Conservation (phyloP, 2,888 invertebrate species). For the Caenorhabditis plicata region DNA sequence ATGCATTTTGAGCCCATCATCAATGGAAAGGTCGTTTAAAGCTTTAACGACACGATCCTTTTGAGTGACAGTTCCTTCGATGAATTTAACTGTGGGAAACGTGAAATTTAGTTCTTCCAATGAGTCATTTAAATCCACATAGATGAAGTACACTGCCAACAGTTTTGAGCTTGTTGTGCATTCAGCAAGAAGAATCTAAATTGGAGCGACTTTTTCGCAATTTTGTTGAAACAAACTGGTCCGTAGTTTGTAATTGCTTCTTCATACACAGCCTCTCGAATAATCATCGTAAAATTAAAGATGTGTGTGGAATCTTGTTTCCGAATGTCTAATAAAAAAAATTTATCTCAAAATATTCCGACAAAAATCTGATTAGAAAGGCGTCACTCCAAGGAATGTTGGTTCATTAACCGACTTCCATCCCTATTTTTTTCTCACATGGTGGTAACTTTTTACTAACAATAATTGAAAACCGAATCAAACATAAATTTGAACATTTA, state of each 20-base stretch:
- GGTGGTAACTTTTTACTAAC: too few relatives aligned
- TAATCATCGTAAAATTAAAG: slow-evolving; percentile 5
- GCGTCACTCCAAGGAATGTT: too few relatives aligned
- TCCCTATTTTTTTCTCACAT: too few relatives aligned
- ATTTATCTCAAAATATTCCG: slow-evolving; percentile 17
- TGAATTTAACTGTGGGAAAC: slow-evolving; percentile 11
- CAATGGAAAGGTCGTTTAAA: slow-evolving; percentile 11
- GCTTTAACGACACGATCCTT: slow-evolving; percentile 11
- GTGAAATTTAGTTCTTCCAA: slow-evolving; percentile 14
- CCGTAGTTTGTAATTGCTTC: slow-evolving; percentile 17
- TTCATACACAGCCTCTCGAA: slow-evolving; percentile 17
- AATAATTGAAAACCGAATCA: too few relatives aligned
- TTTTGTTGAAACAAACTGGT: slow-evolving; percentile 16
- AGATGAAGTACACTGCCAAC: slow-evolving; percentile 11
- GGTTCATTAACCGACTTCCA: too few relatives aligned
- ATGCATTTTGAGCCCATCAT: slow-evolving; percentile 1
- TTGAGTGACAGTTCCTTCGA: slow-evolving; percentile 7
- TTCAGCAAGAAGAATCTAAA: slow-evolving; percentile 24
- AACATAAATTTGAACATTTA: too few relatives aligned
- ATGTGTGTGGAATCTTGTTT: neutral
- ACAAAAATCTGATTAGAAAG: neutral
- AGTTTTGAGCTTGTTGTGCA: slow-evolving; percentile 12
- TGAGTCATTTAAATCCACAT: slow-evolving; percentile 5
- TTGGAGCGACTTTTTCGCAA: neutral
- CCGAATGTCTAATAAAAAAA: slow-evolving; percentile 3